Evolutionary conservation across 2,888 invertebrate species (phyloP), one percentile per base, ranked within the genome.

Genomic region (Sturmia bella): DNA sequence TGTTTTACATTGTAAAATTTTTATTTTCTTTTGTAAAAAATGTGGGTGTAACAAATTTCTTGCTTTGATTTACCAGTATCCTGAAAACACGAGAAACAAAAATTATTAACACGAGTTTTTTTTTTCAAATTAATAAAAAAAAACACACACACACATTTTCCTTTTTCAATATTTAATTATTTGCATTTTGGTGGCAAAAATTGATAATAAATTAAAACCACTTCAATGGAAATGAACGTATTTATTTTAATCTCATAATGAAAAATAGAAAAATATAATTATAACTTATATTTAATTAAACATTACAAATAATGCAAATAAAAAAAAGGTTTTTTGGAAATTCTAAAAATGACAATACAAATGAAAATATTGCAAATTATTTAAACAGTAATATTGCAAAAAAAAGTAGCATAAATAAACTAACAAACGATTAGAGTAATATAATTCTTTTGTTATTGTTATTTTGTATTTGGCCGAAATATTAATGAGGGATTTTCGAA

Each of bases 231-330:
- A 59, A 61, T 80, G 48, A 76, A 59, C 70, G 41, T 66, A 54
- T 80, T 80, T 80, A 75, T 66, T 80, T 76, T 76, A 80, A 80
- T 80, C 80, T 76, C 69, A 45, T 64, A 69, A 64, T 21, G 48
- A 68, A 73, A 78, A 54, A 68, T 45, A 27, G 15, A 52, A 72
- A 80, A 76, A 80, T 59, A 61, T 72, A 76, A 76, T 75, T 80
- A 76, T 72, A 74, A 72, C 66, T 76, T 64, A 59, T 61, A 66
- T 80, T 72, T 76, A 72, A 80, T 80, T 80, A 72, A 66, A 80
- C 52, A 80, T 50, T 70, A 80, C 70, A 64, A 61, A 73, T 68
- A 74, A 56, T 13, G 39, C 24, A 45, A 56, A 39, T 21, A 57
- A 56, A 69, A 69, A 64, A 63, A 45, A 66, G 50, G 15, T 3